A percentile compares a stretch with the other conserved stretches of the same genome.
phyloP scores from a whole-genome alignment of 2,113 vertebrate species.

The Coregonus clupeaformis region DNA sequence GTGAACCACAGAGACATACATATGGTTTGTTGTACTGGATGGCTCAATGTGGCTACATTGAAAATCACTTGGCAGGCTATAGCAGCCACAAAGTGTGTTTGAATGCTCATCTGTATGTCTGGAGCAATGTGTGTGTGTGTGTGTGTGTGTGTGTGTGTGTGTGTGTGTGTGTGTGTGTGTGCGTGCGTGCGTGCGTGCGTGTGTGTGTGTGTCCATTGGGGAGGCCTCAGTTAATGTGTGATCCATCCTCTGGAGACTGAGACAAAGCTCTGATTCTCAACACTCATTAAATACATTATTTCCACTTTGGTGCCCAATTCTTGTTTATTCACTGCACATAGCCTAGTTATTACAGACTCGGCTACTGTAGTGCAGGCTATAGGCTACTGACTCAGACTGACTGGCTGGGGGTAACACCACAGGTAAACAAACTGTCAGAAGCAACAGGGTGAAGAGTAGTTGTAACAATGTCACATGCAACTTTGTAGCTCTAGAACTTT shows the following conservation, averaged over 20 bases:
- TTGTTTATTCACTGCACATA: slow-evolving; percentile 23
- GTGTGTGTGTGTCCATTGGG: too few species aligned
- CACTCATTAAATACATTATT: slow-evolving; percentile 54
- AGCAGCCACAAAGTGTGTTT: not conserved
- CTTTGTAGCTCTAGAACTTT: not conserved
- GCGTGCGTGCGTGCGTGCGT: too few species aligned
- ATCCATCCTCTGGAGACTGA: slow-evolving; percentile 7
- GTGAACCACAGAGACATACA: too few species aligned
- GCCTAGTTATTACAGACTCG: slow-evolving; percentile 9
- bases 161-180: not conserved
- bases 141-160: not conserved
- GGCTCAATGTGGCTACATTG: not conserved
- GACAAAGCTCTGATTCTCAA: slow-evolving; percentile 43
- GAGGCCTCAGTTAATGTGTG: slow-evolving; percentile 9
- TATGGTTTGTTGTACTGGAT: too few species aligned
- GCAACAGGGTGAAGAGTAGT: not conserved
- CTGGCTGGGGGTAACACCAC: not conserved
- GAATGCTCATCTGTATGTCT: not conserved
- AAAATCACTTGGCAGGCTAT: not conserved
- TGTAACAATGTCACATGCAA: not conserved
- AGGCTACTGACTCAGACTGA: not conserved
- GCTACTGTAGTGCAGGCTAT: not conserved
- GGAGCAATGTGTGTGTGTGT: not conserved
- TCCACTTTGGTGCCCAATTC: slow-evolving; percentile 47
- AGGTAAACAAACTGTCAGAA: not conserved